Base-by-base conservation (phyloP, 92 coral and sea anemone species). In the Bergia sp. region DNA sequence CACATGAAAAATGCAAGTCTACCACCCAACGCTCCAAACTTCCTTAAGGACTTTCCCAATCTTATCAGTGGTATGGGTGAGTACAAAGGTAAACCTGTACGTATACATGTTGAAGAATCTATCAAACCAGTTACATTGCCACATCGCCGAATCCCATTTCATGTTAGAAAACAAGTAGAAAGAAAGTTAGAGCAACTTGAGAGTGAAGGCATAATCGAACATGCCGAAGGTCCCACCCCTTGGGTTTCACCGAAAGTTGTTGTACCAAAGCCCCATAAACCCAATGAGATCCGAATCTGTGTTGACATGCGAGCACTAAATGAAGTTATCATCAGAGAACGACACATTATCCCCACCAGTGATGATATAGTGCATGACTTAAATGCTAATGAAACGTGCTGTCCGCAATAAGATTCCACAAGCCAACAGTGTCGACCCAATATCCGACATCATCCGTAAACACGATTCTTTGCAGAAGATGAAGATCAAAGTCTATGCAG, bases 251-350 rank as follows among this genome's bases (percentile, higher is more conserved):
- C 94, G 38, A 86, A 88, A 29, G 29, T 29, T 29, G 29, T 29
- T 29, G 29, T 29, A 29, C 29, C 29, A 29, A 29, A 29, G 29
- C 29, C 29, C 29, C 29, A 29, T 29, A 29, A 29, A 29, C 29
- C 29, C 29, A 29, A 29, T 29, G 29, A 91, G 41, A 86, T 91
- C 76, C 85, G 91, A 76, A 93, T 93, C 58, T 93, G 95, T 77
- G 93, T 93, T 29, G 95, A 91, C 42, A 91, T 86, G 93, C 89
- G 90, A 9, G 80, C 80, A 16, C 69, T 82, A 5, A 93, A 88
- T 69, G 58, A 86, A 78, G 93, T 93, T 13, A 91, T 88, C 86
- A 77, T 91, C 89, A 57, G 93, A 82, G 90, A 91, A 49, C 87
- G 92, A 41, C 92, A 91, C 71, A 47, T 89, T 73, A 90, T 85